Conservation (phyloP, 2,888 invertebrate species). For the Nomada fabriciana region DNA sequence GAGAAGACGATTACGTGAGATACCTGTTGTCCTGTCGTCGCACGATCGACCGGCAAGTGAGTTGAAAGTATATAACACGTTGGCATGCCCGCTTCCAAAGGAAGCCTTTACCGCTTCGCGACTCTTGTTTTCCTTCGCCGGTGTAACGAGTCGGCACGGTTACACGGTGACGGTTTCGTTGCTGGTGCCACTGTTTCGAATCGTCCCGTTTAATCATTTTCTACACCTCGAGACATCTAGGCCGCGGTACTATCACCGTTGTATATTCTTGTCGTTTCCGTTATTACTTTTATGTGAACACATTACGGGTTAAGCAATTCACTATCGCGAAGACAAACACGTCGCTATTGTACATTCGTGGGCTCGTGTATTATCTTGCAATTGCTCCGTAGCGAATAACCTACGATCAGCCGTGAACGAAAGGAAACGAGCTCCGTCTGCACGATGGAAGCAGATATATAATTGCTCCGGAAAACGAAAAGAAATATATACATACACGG, state of each 20-base stretch:
- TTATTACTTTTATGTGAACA: neutral
- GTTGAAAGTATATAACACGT: slow-evolving; percentile 16
- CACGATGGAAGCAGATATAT: slow-evolving; percentile 2
- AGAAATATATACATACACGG: neutral
- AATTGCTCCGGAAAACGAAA: neutral
- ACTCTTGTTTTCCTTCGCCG: slow-evolving; percentile 4
- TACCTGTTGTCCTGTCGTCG: slow-evolving; percentile 5
- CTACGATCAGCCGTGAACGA: neutral
- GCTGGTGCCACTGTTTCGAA: neutral
- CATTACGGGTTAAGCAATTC: neutral
- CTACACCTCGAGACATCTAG: too few relatives aligned
- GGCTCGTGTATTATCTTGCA: slow-evolving; percentile 12
- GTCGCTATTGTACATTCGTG: neutral
- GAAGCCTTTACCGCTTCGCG: neutral
- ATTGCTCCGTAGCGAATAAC: slow-evolving; percentile 1
- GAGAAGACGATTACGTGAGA: slow-evolving; percentile 25
- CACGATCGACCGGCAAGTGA: slow-evolving; percentile 39
- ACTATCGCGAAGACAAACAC: neutral
- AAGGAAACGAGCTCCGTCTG: neutral
- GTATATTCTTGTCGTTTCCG: neutral
- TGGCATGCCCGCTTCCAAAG: neutral
- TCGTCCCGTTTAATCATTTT: too few relatives aligned
- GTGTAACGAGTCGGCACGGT: neutral
- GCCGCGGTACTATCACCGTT: too few relatives aligned
- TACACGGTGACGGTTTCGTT: neutral